Evolutionary conservation across 2,888 invertebrate species (phyloP), one percentile per base, ranked within the genome.

Genomic region (Agonopterix arenella): DNA sequence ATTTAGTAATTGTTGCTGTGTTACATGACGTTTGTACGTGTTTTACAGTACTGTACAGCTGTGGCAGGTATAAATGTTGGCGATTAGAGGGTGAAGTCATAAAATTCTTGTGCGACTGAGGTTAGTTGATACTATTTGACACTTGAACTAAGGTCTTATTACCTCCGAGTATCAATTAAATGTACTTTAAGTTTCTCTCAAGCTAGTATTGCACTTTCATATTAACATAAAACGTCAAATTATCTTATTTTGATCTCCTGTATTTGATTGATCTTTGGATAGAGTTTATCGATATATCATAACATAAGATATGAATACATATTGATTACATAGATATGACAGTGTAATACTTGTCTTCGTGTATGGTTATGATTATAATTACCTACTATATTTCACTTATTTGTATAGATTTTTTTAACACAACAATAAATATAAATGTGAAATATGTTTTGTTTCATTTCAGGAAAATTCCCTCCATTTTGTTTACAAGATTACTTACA

Each of bases 151-250:
- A 79, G 82, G 80, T 86, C 46, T 80, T 80, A 85, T 86, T 88
- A 89, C 89, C 89, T 89, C 89, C 88, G 89, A 88, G 86, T 89
- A 88, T 88, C 88, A 81, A 86, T 86, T 83, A 79, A 84, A 80
- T 73, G 58, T 84, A 81, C 77, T 78, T 79, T 84, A 82, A 84
- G 79, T 84, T 78, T 73, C 68, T 62, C 67, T 61, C 62, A 64
- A 64, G 64, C 73, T 73, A 71, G 69, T 76, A 62, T 73, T 76
- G 68, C 76, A 73, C 73, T 73, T 68, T 55, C 58, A 55, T 53
- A 49, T 43, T 50, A 44, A 54, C 58, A 52, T 53, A 28, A 28
- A 28, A 28, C 28, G 28, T 28, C 28, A 28, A 5, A 28, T 28
- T 28, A 53, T 54, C 54, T 54, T 47, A 52, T 52, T 51, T 51